phyloP scores from a whole-genome alignment of 2,797 vertebrate species.

The Gephyroberyx darwinii region DNA sequence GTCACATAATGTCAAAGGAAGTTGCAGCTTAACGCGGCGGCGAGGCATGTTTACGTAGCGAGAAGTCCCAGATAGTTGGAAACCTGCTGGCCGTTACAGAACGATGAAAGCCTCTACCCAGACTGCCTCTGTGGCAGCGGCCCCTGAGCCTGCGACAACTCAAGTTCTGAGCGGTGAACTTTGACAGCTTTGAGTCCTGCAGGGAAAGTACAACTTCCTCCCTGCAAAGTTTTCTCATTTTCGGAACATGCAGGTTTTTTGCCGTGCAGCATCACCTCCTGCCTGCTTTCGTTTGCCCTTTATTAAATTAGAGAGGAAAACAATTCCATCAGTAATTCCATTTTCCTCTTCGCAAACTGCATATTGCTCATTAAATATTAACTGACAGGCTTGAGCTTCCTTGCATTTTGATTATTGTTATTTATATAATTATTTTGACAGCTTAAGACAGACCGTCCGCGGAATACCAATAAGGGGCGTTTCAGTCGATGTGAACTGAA shows the following conservation, averaged over 20 bases:
- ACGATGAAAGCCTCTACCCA: not conserved
- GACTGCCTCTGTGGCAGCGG: too few relatives aligned
- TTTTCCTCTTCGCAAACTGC: conserved; percentile 67
- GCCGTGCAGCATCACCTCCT: conserved; percentile 1
- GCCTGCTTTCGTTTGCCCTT: conserved; percentile 48
- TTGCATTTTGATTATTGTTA: conserved; percentile 73
- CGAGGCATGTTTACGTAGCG: conserved; percentile 8
- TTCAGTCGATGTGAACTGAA: conserved; percentile 36
- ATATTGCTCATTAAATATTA: conserved; percentile 81
- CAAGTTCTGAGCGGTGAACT: conserved; percentile 25
- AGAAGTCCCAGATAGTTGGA: conserved; percentile 38
- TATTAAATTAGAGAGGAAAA: conserved; percentile 67
- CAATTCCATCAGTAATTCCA: conserved; percentile 74
- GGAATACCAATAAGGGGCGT: conserved; percentile 50
- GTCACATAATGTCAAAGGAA: conserved; percentile 37
- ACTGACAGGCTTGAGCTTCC: conserved; percentile 53
- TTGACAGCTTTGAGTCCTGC: conserved; percentile 1
- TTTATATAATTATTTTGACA: conserved; percentile 57
- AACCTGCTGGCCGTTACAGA: conserved; percentile 43
- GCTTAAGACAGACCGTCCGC: conserved; percentile 31
- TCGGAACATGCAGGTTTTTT: conserved; percentile 35
- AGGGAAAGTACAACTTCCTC: conserved; percentile 34
- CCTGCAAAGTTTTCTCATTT: conserved; percentile 48
- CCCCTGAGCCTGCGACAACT: conserved; percentile 36
- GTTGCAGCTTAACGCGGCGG: conserved; percentile 11